Percentiles rank a stretch among this genome's conserved stretches.
These are phyloP conservation scores for Lycocerus yunnanus DNA, from an alignment of 2,888 invertebrate species.

Conservation along the genomic window DNA sequence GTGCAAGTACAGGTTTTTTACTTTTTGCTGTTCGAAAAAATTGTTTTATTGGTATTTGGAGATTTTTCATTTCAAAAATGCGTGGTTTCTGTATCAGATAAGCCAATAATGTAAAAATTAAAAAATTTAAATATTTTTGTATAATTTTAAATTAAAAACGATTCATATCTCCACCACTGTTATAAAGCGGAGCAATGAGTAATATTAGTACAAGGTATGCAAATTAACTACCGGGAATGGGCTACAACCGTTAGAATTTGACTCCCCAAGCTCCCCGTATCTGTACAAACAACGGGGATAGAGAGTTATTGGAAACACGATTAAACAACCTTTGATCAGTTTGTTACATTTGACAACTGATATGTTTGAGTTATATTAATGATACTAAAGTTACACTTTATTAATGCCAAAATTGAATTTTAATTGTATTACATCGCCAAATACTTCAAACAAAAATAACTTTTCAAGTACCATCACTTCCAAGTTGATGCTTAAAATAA, in stretches of 20 bases:
- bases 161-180: conserved; percentile 1
- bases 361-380: conserved; percentile 38
- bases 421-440: background rate
- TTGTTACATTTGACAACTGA: conserved; percentile 41
- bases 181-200: conserved; percentile 36
- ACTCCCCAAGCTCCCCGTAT: conserved; percentile 36
- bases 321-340: conserved; percentile 43
- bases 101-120: background rate
- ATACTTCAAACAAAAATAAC: background rate
- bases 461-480: background rate
- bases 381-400: conserved; percentile 36
- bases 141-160: background rate
- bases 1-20: background rate
- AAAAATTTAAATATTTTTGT: background rate
- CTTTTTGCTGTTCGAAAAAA: background rate
- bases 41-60: background rate
- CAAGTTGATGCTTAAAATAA: background rate
- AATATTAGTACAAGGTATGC: conserved; percentile 45
- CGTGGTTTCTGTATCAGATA: background rate
- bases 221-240: conserved; percentile 43
- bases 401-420: conserved; percentile 22
- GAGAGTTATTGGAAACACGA: conserved; percentile 41
- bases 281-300: conserved; percentile 17
- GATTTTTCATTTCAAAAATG: background rate
- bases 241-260: conserved; percentile 40